Evolutionary conservation across 2,888 invertebrate genomes (phyloP).

Genomic region (Leptinotarsa peninsularis): DNA sequence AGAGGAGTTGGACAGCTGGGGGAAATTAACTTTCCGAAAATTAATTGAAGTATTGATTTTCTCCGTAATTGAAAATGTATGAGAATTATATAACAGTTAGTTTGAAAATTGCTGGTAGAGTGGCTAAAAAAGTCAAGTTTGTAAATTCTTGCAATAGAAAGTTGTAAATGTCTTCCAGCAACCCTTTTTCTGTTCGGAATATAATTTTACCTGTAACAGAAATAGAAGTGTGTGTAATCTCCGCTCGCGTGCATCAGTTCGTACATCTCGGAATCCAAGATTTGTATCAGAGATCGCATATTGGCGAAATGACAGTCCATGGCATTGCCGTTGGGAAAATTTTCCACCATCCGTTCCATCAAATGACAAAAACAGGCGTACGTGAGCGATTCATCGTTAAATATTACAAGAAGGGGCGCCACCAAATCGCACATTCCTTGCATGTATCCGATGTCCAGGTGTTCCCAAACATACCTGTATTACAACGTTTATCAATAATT

Average conservation of each 20-base stretch:
- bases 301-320: slow-evolving; percentile 98
- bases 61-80: no score
- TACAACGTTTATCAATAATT: slow-evolving; percentile 10
- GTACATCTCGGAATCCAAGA: slow-evolving; percentile 92
- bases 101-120: no score
- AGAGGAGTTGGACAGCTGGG: no score
- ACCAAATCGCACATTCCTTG: slow-evolving; percentile 98
- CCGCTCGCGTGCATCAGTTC: slow-evolving; percentile 95
- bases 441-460: slow-evolving; percentile 93
- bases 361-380: slow-evolving; percentile 92
- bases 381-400: slow-evolving; percentile 91
- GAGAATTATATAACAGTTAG: no score
- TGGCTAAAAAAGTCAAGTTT: no score
- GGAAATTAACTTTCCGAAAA: no score
- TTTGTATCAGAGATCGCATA: slow-evolving; percentile 90
- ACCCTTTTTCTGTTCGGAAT: neutral
- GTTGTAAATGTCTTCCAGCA: neutral
- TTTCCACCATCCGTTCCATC: slow-evolving; percentile 91
- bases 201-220: slow-evolving; percentile 78
- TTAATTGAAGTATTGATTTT: no score
- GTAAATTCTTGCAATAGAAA: no score
- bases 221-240: slow-evolving; percentile 97
- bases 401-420: slow-evolving; percentile 90
- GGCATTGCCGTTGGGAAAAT: slow-evolving; percentile 92
- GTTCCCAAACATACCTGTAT: slow-evolving; percentile 94